phyloP scores from a whole-genome alignment of 2,888 invertebrate genomes.

The Parochlus steinenii region DNA sequence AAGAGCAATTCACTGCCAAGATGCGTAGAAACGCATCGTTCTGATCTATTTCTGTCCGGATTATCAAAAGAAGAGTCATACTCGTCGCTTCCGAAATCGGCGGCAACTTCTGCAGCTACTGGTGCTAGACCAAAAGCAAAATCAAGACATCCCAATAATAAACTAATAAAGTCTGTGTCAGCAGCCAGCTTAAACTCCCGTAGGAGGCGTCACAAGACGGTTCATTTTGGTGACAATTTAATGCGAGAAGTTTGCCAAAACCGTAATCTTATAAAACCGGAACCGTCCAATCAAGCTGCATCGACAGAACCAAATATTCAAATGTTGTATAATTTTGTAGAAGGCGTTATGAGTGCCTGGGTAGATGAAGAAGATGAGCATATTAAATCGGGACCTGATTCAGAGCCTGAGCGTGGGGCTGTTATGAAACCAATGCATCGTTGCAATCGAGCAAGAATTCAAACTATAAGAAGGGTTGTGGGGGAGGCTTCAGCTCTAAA shows the following conservation, averaged over 20 bases:
- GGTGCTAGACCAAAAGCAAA: conserved; percentile 13
- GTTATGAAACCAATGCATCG: conserved; percentile 31
- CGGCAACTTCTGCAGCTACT: conserved; percentile 10
- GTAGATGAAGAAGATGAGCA: conserved; percentile 55
- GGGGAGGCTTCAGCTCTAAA: conserved; percentile 52
- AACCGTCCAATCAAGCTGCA: conserved; percentile 17
- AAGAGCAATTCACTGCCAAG: conserved; percentile 33
- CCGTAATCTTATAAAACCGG: conserved; percentile 37
- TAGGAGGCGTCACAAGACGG: conserved; percentile 57
- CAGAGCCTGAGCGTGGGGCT: conserved; percentile 53
- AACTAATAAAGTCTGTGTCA: conserved; percentile 35
- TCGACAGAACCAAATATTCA: conserved; percentile 56
- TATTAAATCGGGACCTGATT: conserved; percentile 54
- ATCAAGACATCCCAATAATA: conserved; percentile 18
- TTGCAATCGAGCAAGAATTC: conserved; percentile 43
- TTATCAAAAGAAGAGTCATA: conserved; percentile 11
- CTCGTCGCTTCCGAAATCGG: conserved; percentile 11
- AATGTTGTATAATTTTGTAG: conserved; percentile 66
- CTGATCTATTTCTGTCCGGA: conserved; percentile 12
- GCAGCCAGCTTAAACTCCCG: conserved; percentile 47
- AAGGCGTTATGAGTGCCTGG: conserved; percentile 64
- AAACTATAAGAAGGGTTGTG: conserved; percentile 50
- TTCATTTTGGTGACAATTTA: conserved; percentile 61
- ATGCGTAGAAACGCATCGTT: conserved; percentile 21
- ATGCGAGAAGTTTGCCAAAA: conserved; percentile 58